These are phyloP conservation scores for Spilosoma lubricipeda DNA, from an alignment of 2,888 invertebrate genomes.

Conservation along the genomic window DNA sequence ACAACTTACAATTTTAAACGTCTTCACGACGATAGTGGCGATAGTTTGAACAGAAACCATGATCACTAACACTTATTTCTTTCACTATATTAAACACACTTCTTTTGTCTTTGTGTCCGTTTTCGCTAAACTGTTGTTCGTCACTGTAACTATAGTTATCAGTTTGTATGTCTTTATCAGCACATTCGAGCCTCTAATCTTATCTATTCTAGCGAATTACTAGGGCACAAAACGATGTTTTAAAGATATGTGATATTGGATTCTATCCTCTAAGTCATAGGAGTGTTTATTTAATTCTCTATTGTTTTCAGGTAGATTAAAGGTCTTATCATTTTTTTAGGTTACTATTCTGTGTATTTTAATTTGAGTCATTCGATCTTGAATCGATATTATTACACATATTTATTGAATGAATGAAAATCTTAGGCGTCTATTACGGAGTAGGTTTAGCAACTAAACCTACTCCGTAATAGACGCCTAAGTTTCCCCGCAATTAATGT, in stretches of 20 bases:
- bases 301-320: conserved; percentile 32
- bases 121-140: conserved; percentile 66
- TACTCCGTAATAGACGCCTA: too few species aligned
- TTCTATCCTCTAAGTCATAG: conserved; percentile 38
- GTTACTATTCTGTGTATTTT: conserved; percentile 52
- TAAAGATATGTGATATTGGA: conserved; percentile 20
- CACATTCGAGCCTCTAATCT: conserved; percentile 71
- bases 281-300: conserved; percentile 24
- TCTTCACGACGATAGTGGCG: conserved; percentile 92
- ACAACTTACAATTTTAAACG: conserved; percentile 92
- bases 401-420: conserved; percentile 9
- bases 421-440: neutral
- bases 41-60: conserved; percentile 94
- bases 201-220: conserved; percentile 80
- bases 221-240: conserved; percentile 68
- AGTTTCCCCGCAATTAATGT: neutral
- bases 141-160: conserved; percentile 79
- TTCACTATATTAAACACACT: conserved; percentile 47
- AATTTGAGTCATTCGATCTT: conserved; percentile 31
- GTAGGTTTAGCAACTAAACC: neutral
- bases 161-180: conserved; percentile 70
- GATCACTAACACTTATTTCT: conserved; percentile 68
- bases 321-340: conserved; percentile 43
- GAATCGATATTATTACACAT: conserved; percentile 16
- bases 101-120: conserved; percentile 72